Percentiles rank a stretch among this genome's conserved stretches.
phyloP scores from a whole-genome alignment of 1,140 invertebrate genomes.

The Philopotamus ludificatus region DNA sequence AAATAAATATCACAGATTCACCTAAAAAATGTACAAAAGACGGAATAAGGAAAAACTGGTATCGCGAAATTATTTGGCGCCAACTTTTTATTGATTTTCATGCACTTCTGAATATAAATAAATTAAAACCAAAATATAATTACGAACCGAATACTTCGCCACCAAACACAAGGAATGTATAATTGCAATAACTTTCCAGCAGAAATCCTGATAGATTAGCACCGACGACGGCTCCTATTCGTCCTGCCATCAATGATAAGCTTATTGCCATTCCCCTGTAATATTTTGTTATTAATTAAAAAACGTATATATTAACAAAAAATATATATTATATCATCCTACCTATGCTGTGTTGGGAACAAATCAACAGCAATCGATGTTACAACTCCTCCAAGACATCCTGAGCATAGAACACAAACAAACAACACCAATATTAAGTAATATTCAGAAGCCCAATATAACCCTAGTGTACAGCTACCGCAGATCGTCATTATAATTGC shows the following conservation, averaged over 20 bases:
- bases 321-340: neutral
- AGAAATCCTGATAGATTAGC: conserved; percentile 16
- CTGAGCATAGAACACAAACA: conserved; percentile 47
- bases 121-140: neutral
- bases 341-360: conserved; percentile 50
- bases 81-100: too few relatives aligned
- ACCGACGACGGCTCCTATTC: conserved; percentile 19
- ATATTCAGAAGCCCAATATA: conserved; percentile 7
- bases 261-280: conserved; percentile 20
- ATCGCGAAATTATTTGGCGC: too few relatives aligned
- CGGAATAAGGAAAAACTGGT: too few relatives aligned
- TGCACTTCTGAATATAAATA: neutral
- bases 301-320: neutral
- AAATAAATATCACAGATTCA: too few relatives aligned
- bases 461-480: conserved; percentile 1
- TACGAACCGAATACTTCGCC: conserved; percentile 6
- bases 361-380: conserved; percentile 51
- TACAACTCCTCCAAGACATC: conserved; percentile 49
- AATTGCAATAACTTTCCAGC: neutral
- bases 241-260: conserved; percentile 14
- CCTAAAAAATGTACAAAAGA: too few relatives aligned
- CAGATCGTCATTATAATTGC: neutral
- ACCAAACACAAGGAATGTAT: conserved; percentile 20
- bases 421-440: conserved; percentile 44
- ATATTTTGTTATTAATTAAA: neutral